phyloP scores from a whole-genome alignment of 1,140 invertebrate species.

The Lasioglossum baleicum region DNA sequence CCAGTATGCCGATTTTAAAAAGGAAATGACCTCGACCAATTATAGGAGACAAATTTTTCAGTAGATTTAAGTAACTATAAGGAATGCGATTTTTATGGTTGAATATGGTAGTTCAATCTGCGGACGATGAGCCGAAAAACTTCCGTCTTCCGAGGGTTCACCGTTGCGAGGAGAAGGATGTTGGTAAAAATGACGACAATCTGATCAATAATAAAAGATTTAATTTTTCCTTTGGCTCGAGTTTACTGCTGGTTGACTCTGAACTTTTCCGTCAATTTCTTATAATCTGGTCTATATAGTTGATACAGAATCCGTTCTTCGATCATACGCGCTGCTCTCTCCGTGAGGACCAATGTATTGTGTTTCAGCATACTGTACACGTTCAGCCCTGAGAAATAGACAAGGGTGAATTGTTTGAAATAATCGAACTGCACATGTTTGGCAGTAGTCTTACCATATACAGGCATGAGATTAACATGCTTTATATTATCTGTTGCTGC shows the following conservation, averaged over 20 bases:
- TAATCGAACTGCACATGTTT: not conserved
- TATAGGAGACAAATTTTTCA: constrained; percentile 5
- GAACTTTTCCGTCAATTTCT: constrained; percentile 41
- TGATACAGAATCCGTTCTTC: constrained; percentile 92
- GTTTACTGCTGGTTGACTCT: constrained; percentile 60
- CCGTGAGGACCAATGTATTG: constrained; percentile 94
- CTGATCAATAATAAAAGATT: constrained; percentile 9
- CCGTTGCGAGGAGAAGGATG: not conserved
- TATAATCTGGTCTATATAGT: constrained; percentile 84
- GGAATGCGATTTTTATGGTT: not conserved
- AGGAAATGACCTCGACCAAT: constrained; percentile 32
- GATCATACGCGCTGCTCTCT: constrained; percentile 90
- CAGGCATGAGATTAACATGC: constrained; percentile 96
- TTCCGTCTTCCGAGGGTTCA: not conserved
- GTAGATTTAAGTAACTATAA: constrained; percentile 9
- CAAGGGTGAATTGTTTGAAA: constrained; percentile 10
- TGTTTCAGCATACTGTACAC: constrained; percentile 97
- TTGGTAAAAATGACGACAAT: constrained; percentile 13
- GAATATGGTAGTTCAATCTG: no score
- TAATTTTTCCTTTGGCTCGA: constrained; percentile 6
- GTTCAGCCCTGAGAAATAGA: constrained; percentile 82
- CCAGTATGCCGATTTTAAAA: constrained; percentile 49
- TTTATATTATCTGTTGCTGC: constrained; percentile 87
- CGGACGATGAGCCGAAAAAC: no score
- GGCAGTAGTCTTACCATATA: constrained; percentile 85